Base-by-base conservation (phyloP, 2,888 invertebrate species). In the Conchocele bisecta region DNA sequence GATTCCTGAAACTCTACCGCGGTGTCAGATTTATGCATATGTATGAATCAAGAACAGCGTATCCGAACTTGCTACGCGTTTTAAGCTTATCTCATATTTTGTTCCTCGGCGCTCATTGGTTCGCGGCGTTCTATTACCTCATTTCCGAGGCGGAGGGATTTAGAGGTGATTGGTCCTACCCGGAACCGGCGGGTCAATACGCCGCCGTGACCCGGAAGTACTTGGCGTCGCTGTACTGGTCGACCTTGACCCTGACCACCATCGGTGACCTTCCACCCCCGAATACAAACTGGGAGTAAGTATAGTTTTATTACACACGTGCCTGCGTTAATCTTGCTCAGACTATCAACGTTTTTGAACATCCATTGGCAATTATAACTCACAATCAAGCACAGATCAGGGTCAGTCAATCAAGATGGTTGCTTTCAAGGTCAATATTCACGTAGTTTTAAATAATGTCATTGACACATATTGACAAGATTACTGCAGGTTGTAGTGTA, bases 221-320 rank as follows among this genome's bases (percentile, higher is more conserved):
- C 91, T 94, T 98, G 59, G 97, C 97, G 44, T 98, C 97, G 4
- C 93, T 98, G 50, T 98, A 98, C 92, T 98, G 98, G 98, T 98
- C 98, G 3, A 98, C 98, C 0, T 93, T 98, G 75, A 98, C 98
- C 0, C 93, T 98, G 68, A 98, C 98, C 39, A 98, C 98, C 42
- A 98, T 98, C 79, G 98, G 98, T 24, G 98, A 98, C 91, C 94
- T 98, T 79, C 98, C 98, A 1, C 97, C 97, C 4, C 98, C 98
- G 1, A 97, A 97, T 91, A 97, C 97, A 75, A 97, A 98, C 92
- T 96, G 96, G 91, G 97, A 98, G 98, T 98, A 93, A 97, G 98
- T 92, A 82, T n/a, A 9, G 6, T 54, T n/a, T 59, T n/a, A n/a
- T n/a, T n/a, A n/a, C n/a, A n/a, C n/a, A n/a, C n/a, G n/a, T n/a